These are phyloP conservation scores for Antechinus flavipes DNA, from an alignment of 2,113 vertebrate species.

Conservation along the genomic window DNA sequence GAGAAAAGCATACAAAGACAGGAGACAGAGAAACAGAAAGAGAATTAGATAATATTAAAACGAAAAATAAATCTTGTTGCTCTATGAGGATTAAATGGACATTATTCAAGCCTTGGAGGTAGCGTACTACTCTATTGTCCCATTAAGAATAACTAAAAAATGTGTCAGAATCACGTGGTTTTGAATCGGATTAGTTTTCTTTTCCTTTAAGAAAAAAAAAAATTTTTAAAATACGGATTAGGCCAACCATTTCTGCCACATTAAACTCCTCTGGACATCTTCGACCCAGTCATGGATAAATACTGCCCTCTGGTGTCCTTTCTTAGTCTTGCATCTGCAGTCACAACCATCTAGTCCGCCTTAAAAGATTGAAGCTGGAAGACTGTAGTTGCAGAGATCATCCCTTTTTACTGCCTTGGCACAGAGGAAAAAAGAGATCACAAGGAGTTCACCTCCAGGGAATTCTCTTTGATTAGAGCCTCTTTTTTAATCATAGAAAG, in stretches of 20 bases:
- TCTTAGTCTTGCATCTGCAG: background rate
- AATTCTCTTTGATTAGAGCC: background rate
- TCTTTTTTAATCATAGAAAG: background rate
- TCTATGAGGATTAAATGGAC: background rate
- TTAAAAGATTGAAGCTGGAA: conserved; percentile 54
- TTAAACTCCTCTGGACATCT: conserved; percentile 36
- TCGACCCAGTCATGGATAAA: conserved; percentile 53
- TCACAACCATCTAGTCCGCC: background rate
- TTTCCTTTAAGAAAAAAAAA: conserved; percentile 60
- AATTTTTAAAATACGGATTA: conserved; percentile 51
- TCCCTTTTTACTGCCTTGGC: conserved; percentile 51
- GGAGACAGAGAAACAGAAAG: background rate
- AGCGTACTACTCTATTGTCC: background rate
- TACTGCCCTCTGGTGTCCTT: conserved; percentile 79
- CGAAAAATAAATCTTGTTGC: background rate
- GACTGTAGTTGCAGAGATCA: conserved; percentile 49
- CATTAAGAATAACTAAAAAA: background rate
- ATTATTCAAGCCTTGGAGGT: background rate
- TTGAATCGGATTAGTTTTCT: conserved; percentile 53
- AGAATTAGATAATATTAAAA: background rate
- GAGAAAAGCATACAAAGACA: background rate
- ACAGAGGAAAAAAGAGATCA: conserved; percentile 47
- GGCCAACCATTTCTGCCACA: conserved; percentile 57
- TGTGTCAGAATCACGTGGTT: background rate
- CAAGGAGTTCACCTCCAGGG: background rate